phyloP scores from a whole-genome alignment of 2,888 invertebrate genomes.

The Pomacea canaliculata region DNA sequence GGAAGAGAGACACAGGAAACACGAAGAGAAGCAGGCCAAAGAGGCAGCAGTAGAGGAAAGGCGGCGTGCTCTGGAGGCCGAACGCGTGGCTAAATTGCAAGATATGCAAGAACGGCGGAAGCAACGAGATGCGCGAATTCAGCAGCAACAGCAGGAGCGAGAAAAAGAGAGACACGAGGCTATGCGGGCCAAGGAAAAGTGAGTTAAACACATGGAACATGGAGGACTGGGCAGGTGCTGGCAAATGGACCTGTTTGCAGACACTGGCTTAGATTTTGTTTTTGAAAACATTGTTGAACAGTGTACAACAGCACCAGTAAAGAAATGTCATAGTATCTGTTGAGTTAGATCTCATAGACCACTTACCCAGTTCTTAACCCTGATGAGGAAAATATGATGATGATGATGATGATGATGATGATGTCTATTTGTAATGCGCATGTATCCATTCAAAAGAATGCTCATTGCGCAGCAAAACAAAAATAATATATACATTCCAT shows the following conservation, averaged over 20 bases:
- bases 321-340: no score
- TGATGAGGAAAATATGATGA: no score
- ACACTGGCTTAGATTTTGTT: no score
- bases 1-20: slow-evolving; percentile 85
- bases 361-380: no score
- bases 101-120: slow-evolving; percentile 82
- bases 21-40: slow-evolving; percentile 94
- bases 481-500: no score
- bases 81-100: slow-evolving; percentile 76
- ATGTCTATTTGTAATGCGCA: no score
- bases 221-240: no score
- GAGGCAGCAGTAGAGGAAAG: slow-evolving; percentile 95
- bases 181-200: slow-evolving; percentile 81
- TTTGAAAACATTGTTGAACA: not conserved
- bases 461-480: no score
- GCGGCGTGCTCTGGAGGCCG: slow-evolving; percentile 85
- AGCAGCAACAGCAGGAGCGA: slow-evolving; percentile 82
- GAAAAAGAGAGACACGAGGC: slow-evolving; percentile 83
- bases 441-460: no score
- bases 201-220: not conserved
- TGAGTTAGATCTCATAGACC: no score
- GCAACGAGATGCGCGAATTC: slow-evolving; percentile 84
- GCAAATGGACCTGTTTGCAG: no score
- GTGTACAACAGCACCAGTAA: not conserved
- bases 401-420: no score